These are phyloP conservation scores for Sebastes oblongus DNA, from an alignment of 2,797 vertebrate species.

Conservation along the genomic window DNA sequence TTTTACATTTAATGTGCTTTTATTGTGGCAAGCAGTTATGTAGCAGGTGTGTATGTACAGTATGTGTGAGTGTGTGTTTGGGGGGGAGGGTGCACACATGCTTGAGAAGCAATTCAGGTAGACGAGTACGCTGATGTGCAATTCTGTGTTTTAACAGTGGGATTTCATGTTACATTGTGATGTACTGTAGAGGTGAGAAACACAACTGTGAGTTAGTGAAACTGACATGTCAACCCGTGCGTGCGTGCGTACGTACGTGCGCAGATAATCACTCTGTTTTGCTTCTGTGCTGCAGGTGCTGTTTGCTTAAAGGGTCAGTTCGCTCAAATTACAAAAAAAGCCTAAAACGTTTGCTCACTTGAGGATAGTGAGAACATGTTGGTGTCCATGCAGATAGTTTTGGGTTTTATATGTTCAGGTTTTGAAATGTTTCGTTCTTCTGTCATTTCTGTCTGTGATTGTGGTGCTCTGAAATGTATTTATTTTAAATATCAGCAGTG, in stretches of 20 bases:
- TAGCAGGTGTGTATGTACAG: conserved; percentile 38
- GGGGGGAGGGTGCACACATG: not conserved
- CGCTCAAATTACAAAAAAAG: not conserved
- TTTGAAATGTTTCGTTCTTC: not conserved
- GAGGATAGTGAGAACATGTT: not conserved
- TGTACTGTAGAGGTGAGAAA: conserved; percentile 26
- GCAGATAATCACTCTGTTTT: not conserved
- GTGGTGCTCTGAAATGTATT: not conserved
- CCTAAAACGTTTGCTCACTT: not conserved
- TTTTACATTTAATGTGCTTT: conserved; percentile 58
- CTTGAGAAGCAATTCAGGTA: conserved; percentile 25
- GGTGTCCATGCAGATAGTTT: not conserved
- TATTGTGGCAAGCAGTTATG: conserved; percentile 59
- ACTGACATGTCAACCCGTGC: not conserved
- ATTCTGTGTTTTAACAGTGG: not conserved
- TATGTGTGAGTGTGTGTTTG: no score
- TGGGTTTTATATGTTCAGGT: not conserved
- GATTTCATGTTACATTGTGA: conserved; percentile 27
- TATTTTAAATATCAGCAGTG: not conserved
- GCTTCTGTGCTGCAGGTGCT: not conserved
- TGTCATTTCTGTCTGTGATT: not conserved
- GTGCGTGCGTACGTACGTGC: not conserved
- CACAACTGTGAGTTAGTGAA: conserved; percentile 4
- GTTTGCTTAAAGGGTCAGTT: not conserved
- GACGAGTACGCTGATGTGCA: not conserved